phyloP scores from a whole-genome alignment of 1,140 invertebrate species.

The Lucilia cuprina region DNA sequence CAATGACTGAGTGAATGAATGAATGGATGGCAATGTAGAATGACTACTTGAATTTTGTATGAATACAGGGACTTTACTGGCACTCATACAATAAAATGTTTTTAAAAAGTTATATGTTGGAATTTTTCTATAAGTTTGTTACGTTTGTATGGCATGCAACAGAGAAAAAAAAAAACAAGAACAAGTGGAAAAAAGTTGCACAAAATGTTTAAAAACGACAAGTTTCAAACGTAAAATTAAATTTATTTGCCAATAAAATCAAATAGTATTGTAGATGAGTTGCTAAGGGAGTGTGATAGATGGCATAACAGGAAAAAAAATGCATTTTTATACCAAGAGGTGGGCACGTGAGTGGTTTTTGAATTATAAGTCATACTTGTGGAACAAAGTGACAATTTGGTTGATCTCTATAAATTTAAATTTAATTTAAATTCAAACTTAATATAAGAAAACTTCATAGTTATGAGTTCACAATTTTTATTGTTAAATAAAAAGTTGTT shows the following conservation, averaged over 20 bases:
- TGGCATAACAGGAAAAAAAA: neutral
- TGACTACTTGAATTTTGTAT: neutral
- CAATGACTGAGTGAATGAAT: neutral
- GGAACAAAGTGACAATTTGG: no score
- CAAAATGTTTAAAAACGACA: neutral
- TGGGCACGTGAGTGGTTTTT: neutral
- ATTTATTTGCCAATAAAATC: slow-evolving; percentile 35
- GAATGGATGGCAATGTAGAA: neutral
- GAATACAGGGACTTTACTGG: neutral
- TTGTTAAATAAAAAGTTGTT: no score
- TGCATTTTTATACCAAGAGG: neutral
- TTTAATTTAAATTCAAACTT: no score
- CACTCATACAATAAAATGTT: neutral
- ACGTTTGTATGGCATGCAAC: neutral
- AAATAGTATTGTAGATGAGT: slow-evolving; percentile 25
- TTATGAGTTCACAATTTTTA: no score
- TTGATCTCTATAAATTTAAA: no score
- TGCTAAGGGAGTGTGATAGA: slow-evolving; percentile 18
- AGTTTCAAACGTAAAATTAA: slow-evolving; percentile 25
- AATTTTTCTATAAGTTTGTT: neutral
- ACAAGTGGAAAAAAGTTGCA: neutral
- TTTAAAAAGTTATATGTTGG: neutral
- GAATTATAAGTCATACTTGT: no score
- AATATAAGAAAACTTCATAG: no score
- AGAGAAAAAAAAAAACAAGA: neutral